A percentile compares a stretch with the other conserved stretches of the same genome.
phyloP scores from a whole-genome alignment of 2,888 invertebrate genomes.

The Dinocampus coccinellae region DNA sequence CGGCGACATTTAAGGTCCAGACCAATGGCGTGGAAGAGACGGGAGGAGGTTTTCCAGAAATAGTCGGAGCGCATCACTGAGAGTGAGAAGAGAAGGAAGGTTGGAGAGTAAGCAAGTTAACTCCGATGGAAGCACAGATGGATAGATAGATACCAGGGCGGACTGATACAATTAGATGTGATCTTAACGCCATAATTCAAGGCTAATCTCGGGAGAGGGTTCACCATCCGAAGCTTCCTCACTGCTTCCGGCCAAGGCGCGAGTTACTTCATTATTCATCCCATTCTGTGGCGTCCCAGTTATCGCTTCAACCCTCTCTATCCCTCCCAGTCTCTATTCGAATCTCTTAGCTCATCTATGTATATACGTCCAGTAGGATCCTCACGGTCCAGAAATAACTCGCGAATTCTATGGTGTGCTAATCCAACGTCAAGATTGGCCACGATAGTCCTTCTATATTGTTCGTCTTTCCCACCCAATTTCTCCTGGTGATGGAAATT shows the following conservation, averaged over 20 bases:
- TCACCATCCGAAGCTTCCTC: slow-evolving; percentile 47
- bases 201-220: slow-evolving; percentile 61
- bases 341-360: slow-evolving; percentile 12
- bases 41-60: slow-evolving; percentile 49
- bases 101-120: slow-evolving; percentile 36
- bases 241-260: slow-evolving; percentile 64
- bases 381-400: slow-evolving; percentile 54
- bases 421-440: slow-evolving; percentile 51
- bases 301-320: slow-evolving; percentile 56
- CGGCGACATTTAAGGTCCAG: slow-evolving; percentile 61
- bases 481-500: slow-evolving; percentile 7
- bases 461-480: slow-evolving; percentile 14
- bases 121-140: slow-evolving; percentile 55
- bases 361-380: slow-evolving; percentile 5
- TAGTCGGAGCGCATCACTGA: slow-evolving; percentile 39
- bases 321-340: slow-evolving; percentile 15
- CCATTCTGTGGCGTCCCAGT: slow-evolving; percentile 58
- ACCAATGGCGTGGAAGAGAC: slow-evolving; percentile 66
- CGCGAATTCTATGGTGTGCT: slow-evolving; percentile 56
- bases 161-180: slow-evolving; percentile 69
- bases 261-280: slow-evolving; percentile 69
- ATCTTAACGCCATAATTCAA: slow-evolving; percentile 68
- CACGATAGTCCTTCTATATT: slow-evolving; percentile 22
- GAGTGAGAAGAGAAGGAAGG: slow-evolving; percentile 50
- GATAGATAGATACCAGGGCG: slow-evolving; percentile 63